These are phyloP conservation scores for Malurus elegans DNA, from an alignment of 2,113 vertebrate genomes.

Conservation along the genomic window DNA sequence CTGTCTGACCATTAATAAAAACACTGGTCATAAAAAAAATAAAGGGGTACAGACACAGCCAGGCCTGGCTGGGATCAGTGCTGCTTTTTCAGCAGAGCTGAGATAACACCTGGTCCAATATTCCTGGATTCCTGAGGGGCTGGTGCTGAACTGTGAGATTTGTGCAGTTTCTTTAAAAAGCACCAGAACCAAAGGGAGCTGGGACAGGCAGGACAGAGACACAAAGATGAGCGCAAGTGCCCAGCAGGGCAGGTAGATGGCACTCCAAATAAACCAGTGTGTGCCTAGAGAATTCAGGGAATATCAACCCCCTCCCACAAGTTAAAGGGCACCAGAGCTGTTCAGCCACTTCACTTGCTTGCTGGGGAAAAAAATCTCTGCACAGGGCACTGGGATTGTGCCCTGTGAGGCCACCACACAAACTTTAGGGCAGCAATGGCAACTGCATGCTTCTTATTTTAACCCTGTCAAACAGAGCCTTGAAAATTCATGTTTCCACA, in stretches of 20 bases:
- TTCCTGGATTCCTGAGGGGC: fast-evolving
- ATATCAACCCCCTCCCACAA: not conserved
- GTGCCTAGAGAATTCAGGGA: not conserved
- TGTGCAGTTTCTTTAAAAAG: not conserved
- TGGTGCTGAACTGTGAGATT: not conserved
- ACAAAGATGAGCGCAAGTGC: not conserved
- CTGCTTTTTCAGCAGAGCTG: not conserved
- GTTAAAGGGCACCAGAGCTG: not conserved
- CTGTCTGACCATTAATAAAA: not conserved
- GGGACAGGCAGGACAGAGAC: not conserved
- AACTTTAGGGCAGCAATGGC: not conserved
- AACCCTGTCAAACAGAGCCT: not conserved
- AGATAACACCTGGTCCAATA: not conserved
- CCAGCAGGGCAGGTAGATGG: slow-evolving; percentile 58
- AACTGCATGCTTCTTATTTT: not conserved
- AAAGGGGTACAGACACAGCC: not conserved
- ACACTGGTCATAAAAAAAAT: not conserved
- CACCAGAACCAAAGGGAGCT: not conserved
- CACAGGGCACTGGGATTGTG: not conserved
- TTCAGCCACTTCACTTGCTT: not conserved
- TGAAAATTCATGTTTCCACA: not conserved
- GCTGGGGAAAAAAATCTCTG: not conserved
- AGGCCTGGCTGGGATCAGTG: not conserved
- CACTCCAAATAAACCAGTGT: slow-evolving; percentile 32
- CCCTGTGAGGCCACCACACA: not conserved